phyloP scores from a whole-genome alignment of 2,113 vertebrate species.

The Regulus satrapa region DNA sequence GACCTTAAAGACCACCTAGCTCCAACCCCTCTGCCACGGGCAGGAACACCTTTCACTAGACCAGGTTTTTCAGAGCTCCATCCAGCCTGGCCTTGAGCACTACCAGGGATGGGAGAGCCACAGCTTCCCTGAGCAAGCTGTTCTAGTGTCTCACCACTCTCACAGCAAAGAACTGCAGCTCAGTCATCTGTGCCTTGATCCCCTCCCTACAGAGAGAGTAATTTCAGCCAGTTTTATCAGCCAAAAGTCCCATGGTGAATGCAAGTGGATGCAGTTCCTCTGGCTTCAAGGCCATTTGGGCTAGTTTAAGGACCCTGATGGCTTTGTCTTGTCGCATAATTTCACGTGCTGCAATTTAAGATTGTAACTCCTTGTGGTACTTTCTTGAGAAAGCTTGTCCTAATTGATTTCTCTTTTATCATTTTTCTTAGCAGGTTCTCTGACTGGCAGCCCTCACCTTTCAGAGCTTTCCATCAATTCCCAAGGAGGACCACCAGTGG shows the following conservation, averaged over 20 bases:
- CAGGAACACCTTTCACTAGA: background rate
- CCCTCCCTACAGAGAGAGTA: background rate
- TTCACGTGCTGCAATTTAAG: background rate
- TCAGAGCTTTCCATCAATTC: conserved; percentile 84
- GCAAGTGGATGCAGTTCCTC: background rate
- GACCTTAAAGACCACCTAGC: background rate
- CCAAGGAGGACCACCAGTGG: conserved; percentile 80
- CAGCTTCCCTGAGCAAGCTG: background rate
- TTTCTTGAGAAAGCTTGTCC: background rate
- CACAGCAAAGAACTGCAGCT: background rate
- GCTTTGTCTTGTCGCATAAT: background rate
- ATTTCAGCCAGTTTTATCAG: background rate
- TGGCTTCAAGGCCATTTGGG: background rate
- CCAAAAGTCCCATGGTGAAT: background rate
- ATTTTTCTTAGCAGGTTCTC: conserved; percentile 75
- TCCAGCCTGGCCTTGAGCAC: background rate
- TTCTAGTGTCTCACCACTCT: background rate
- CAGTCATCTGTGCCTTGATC: background rate
- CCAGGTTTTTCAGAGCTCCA: background rate
- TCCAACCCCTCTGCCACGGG: background rate
- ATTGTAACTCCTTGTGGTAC: background rate
- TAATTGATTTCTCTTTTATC: conserved; percentile 33
- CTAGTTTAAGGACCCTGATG: background rate
- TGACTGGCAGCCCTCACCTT: conserved; percentile 85
- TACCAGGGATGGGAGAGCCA: background rate